phyloP scores from a whole-genome alignment of 2,113 vertebrate genomes.

The Malurus melanocephalus region DNA sequence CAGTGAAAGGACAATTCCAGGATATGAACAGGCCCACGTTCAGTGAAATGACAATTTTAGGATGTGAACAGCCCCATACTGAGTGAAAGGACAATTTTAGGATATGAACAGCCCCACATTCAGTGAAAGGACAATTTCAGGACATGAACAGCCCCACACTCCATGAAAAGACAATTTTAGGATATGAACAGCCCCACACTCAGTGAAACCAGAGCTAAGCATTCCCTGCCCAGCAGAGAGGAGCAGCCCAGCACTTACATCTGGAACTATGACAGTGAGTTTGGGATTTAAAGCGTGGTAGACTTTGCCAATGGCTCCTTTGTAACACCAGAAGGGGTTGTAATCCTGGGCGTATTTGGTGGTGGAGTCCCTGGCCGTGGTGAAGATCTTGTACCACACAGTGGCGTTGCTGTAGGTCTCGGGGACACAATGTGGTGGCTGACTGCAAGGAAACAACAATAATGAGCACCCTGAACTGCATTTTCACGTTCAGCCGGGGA shows the following conservation, averaged over 20 bases:
- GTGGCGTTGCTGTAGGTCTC: constrained; percentile 95
- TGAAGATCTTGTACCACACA: constrained; percentile 96
- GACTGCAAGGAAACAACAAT: constrained; percentile 71
- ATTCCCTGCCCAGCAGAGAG: not conserved
- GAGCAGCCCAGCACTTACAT: constrained; percentile 78
- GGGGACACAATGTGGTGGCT: constrained; percentile 91
- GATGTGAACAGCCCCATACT: too few relatives aligned
- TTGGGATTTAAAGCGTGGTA: constrained; percentile 96
- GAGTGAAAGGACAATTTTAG: too few relatives aligned
- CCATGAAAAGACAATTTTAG: not conserved
- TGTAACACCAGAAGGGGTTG: constrained; percentile 99
- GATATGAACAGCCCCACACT: too few relatives aligned
- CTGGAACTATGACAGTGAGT: constrained; percentile 93
- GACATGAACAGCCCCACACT: too few relatives aligned
- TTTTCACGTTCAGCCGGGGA: not conserved
- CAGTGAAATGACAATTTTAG: too few relatives aligned
- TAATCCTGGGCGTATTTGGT: constrained; percentile 96
- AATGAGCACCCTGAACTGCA: not conserved
- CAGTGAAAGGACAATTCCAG: too few relatives aligned
- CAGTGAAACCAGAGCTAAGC: not conserved
- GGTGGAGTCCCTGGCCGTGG: constrained; percentile 89
- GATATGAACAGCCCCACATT: too few relatives aligned
- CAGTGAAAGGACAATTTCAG: too few relatives aligned
- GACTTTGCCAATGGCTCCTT: constrained; percentile 95
- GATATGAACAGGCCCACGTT: too few relatives aligned